These are phyloP conservation scores for Thalassaphorura encarpata DNA, from an alignment of 1,140 invertebrate species.

Conservation along the genomic window DNA sequence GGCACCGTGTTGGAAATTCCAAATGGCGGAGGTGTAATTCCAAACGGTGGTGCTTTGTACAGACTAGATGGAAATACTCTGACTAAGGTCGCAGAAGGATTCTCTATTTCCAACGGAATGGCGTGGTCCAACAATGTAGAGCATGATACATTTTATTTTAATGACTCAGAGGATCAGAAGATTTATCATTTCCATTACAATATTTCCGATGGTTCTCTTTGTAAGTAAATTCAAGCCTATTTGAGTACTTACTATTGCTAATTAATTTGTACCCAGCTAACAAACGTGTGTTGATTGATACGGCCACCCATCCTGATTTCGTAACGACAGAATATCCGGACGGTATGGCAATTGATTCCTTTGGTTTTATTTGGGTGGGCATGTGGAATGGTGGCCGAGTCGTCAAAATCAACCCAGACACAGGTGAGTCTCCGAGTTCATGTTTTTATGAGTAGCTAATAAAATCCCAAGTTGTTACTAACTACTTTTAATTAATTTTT, in stretches of 20 bases:
- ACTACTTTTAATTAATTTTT: too few relatives aligned
- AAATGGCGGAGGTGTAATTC: background rate
- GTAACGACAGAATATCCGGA: slow-evolving; percentile 1
- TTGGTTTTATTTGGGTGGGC: slow-evolving; percentile 13
- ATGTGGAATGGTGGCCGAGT: slow-evolving; percentile 15
- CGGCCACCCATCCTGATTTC: slow-evolving; percentile 6
- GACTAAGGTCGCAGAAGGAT: slow-evolving; percentile 2
- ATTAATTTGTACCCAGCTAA: slow-evolving; percentile 8
- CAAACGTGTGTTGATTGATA: slow-evolving; percentile 13
- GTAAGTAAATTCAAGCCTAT: too few relatives aligned
- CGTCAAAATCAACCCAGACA: slow-evolving; percentile 13
- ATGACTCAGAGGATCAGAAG: slow-evolving; percentile 18
- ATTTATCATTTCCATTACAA: slow-evolving; percentile 21
- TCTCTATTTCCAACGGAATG: slow-evolving; percentile 18
- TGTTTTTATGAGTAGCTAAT: background rate
- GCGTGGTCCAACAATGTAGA: slow-evolving; percentile 12
- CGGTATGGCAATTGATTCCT: slow-evolving; percentile 18
- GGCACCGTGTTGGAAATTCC: slow-evolving; percentile 11
- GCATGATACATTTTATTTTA: slow-evolving; percentile 14
- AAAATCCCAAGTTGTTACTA: background rate
- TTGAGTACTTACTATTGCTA: too few relatives aligned
- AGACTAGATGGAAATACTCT: slow-evolving; percentile 1
- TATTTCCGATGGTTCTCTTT: slow-evolving; percentile 7
- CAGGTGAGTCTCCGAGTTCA: slow-evolving; percentile 5
- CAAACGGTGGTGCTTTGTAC: slow-evolving; percentile 8